A percentile compares a stretch with the other conserved stretches of the same genome.
Evolutionary conservation across 2,888 invertebrate genomes (phyloP).

Genomic region (Eurytoma adleriae): DNA sequence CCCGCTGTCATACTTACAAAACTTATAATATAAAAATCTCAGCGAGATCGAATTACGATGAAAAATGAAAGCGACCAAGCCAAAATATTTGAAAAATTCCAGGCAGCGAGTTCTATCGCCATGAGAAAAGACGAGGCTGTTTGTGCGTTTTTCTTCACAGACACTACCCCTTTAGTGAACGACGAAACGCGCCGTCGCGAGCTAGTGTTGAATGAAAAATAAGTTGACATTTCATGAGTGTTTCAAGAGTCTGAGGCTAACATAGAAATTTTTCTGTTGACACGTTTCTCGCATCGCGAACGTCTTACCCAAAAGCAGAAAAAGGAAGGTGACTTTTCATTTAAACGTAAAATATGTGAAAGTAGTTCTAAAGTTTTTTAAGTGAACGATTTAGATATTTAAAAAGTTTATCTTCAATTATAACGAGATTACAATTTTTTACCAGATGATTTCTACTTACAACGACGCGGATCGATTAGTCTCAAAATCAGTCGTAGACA

Average conservation of each 20-base stretch:
- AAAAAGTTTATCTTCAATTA: too few relatives aligned
- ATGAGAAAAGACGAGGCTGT: neutral
- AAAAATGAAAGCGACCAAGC: neutral
- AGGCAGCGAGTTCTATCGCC: slow-evolving; percentile 12
- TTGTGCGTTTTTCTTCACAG: neutral
- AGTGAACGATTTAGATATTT: too few relatives aligned
- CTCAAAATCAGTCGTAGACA: too few relatives aligned
- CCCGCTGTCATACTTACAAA: neutral
- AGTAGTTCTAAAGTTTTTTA: too few relatives aligned
- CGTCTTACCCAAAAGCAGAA: slow-evolving; percentile 29
- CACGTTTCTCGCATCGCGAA: neutral
- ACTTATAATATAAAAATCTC: neutral
- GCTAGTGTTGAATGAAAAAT: slow-evolving; percentile 55
- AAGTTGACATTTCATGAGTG: slow-evolving; percentile 32
- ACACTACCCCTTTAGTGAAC: neutral
- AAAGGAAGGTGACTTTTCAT: slow-evolving; percentile 3
- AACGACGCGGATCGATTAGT: too few relatives aligned
- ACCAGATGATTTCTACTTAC: too few relatives aligned
- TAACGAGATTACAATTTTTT: too few relatives aligned
- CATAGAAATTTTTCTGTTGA: neutral
- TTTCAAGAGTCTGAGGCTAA: neutral
- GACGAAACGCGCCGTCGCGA: slow-evolving; percentile 4
- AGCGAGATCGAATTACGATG: neutral
- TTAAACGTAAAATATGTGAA: neutral
- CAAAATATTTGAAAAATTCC: neutral